Percentiles rank a stretch among this genome's conserved stretches.
Evolutionary conservation across 2,113 vertebrate genomes (phyloP).

Genomic region (Heptranchias perlo): DNA sequence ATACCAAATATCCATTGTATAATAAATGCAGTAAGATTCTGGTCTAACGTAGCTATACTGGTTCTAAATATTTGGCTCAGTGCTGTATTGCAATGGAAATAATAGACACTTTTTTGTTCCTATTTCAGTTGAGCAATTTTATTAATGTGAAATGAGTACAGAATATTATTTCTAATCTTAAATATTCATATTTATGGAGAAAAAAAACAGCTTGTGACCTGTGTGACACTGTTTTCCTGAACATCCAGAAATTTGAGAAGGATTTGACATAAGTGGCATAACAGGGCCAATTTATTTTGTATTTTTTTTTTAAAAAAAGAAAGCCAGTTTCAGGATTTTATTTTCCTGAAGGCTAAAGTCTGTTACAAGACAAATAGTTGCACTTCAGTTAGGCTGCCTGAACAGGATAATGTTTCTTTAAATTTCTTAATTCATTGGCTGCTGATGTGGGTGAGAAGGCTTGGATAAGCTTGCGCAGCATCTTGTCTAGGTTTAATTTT

Average conservation of each 20-base stretch:
- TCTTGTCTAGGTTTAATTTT: slow-evolving; percentile 26
- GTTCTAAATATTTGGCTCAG: neutral
- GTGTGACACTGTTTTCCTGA: neutral
- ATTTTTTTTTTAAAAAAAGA: no score
- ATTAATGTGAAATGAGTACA: neutral
- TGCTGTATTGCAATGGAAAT: neutral
- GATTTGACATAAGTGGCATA: neutral
- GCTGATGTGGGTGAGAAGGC: neutral
- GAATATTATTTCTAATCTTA: neutral
- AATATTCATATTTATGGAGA: neutral
- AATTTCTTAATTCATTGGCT: neutral
- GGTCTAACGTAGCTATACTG: neutral
- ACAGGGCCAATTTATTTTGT: neutral
- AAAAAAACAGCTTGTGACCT: neutral
- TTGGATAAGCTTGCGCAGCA: neutral
- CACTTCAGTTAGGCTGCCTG: neutral
- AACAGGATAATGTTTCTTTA: slow-evolving; percentile 27
- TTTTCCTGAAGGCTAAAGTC: neutral
- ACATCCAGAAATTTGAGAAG: neutral
- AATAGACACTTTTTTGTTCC: neutral
- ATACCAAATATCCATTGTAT: neutral
- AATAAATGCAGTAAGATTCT: neutral
- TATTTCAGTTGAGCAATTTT: neutral
- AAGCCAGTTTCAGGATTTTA: no score
- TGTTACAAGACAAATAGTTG: no score